Evolutionary conservation across 2,797 vertebrate genomes (phyloP).

Genomic region (Xenops minutus): DNA sequence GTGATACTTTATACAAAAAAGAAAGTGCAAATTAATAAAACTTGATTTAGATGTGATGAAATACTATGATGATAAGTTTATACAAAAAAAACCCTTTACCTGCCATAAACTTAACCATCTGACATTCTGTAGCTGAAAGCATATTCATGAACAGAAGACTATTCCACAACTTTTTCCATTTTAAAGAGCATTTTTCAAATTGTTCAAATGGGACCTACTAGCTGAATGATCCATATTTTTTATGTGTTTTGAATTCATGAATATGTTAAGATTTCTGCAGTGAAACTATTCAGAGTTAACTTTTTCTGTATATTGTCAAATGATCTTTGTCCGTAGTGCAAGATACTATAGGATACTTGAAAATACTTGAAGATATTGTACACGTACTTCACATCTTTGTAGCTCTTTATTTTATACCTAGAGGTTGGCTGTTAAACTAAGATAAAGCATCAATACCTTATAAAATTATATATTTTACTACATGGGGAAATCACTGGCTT

Average conservation of each 20-base stretch:
- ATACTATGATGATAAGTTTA: neutral
- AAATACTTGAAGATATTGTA: constrained; percentile 59
- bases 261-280: constrained; percentile 24
- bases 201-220: neutral
- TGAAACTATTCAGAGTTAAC: constrained; percentile 13
- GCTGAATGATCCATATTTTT: constrained; percentile 17
- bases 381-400: constrained; percentile 49
- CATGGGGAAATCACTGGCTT: constrained; percentile 15
- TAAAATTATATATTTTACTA: constrained; percentile 61
- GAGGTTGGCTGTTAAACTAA: constrained; percentile 28
- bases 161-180: neutral
- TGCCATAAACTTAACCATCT: neutral
- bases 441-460: constrained; percentile 37
- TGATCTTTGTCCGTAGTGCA: constrained; percentile 24
- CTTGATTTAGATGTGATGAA: neutral
- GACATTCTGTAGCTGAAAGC: constrained; percentile 2
- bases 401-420: constrained; percentile 57
- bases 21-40: neutral
- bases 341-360: constrained; percentile 44
- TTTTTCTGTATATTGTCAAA: constrained; percentile 34
- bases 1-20: neutral
- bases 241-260: constrained; percentile 7
- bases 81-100: neutral
- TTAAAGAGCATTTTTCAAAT: constrained; percentile 27
- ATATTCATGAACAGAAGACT: neutral